A percentile compares a stretch with the other conserved stretches of the same genome.
These are phyloP conservation scores for Neosilurus hyrtlii DNA, from an alignment of 2,797 vertebrate species.

Conservation along the genomic window DNA sequence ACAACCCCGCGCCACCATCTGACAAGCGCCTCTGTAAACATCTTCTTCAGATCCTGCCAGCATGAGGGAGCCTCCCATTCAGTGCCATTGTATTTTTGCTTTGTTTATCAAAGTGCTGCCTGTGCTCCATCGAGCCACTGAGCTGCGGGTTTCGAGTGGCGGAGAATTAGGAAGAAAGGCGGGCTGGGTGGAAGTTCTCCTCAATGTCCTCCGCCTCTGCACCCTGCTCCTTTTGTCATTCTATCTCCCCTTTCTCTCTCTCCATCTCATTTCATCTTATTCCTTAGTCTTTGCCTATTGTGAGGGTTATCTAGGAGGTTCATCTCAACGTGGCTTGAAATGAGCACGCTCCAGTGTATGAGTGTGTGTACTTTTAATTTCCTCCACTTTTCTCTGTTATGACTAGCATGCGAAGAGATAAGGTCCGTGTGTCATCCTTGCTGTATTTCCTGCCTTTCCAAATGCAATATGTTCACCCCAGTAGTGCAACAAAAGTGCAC, in stretches of 20 bases:
- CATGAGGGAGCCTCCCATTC: slow-evolving; percentile 66
- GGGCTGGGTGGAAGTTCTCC: slow-evolving; percentile 56
- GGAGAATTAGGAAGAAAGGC: slow-evolving; percentile 50
- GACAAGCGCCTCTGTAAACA: slow-evolving; percentile 73
- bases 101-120: slow-evolving; percentile 71
- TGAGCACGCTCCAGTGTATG: background rate
- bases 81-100: slow-evolving; percentile 63
- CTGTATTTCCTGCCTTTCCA: slow-evolving; percentile 18
- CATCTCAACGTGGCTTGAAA: slow-evolving; percentile 37
- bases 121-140: slow-evolving; percentile 47
- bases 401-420: slow-evolving; percentile 33
- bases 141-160: slow-evolving; percentile 30
- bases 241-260: slow-evolving; percentile 2
- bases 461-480: background rate
- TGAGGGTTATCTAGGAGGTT: slow-evolving; percentile 40
- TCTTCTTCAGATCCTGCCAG: slow-evolving; percentile 70
- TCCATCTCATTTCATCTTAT: slow-evolving; percentile 18
- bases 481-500: background rate
- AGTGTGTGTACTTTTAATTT: slow-evolving; percentile 31
- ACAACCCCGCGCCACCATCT: slow-evolving; percentile 65
- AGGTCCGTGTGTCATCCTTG: slow-evolving; percentile 22
- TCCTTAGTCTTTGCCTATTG: slow-evolving; percentile 38
- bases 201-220: slow-evolving; percentile 39
- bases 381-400: slow-evolving; percentile 33
- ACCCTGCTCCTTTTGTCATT: slow-evolving; percentile 48